A percentile compares a stretch with the other conserved stretches of the same genome.
phyloP scores from a whole-genome alignment of 2,888 invertebrate species.

The Nysson spinosus region DNA sequence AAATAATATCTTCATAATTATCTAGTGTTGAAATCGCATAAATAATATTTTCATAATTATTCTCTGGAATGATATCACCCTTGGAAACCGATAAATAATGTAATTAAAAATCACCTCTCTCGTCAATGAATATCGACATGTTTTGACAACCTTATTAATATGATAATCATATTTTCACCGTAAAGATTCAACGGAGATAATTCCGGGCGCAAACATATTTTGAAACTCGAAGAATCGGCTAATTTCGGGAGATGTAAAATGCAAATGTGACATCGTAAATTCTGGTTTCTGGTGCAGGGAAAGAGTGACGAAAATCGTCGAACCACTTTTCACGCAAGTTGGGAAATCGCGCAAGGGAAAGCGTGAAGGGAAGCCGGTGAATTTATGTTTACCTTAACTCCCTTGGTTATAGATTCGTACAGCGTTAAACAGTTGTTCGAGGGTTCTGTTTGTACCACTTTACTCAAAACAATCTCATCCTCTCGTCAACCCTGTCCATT shows the following conservation, averaged over 20 bases:
- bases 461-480: slow-evolving; percentile 58
- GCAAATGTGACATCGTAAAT: slow-evolving; percentile 40
- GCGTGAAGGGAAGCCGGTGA: slow-evolving; percentile 30
- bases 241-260: slow-evolving; percentile 24
- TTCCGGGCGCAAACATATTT: slow-evolving; percentile 2
- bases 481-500: slow-evolving; percentile 55
- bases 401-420: too few relatives aligned
- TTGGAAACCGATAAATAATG: too few relatives aligned
- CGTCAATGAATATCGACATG: too few relatives aligned
- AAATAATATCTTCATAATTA: too few relatives aligned
- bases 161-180: too few relatives aligned
- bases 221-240: too few relatives aligned
- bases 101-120: too few relatives aligned
- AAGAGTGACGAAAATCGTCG: neutral
- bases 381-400: slow-evolving; percentile 27
- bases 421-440: slow-evolving; percentile 22
- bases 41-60: too few relatives aligned
- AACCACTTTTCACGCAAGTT: neutral
- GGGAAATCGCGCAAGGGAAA: slow-evolving; percentile 30
- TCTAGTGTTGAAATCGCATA: too few relatives aligned
- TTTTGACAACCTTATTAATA: too few relatives aligned
- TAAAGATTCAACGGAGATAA: too few relatives aligned
- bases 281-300: slow-evolving; percentile 1
- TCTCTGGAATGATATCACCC: too few relatives aligned
- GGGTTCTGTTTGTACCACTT: slow-evolving; percentile 48